phyloP scores from a whole-genome alignment of 92 coral and sea anemone genomes.

The Palythoa grandis region DNA sequence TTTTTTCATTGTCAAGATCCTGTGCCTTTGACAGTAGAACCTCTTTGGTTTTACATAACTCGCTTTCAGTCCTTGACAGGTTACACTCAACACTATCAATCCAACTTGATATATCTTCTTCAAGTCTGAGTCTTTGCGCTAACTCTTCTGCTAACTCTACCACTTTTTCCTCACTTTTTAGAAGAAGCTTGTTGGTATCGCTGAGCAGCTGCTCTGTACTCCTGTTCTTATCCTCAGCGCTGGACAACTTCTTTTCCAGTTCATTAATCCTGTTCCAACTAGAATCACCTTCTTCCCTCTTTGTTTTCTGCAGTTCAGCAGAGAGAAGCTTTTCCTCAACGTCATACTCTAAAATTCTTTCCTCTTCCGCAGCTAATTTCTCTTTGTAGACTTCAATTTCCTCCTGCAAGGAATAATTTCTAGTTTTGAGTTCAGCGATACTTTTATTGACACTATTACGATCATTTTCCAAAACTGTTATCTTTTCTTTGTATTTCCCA shows the following conservation, averaged over 20 bases:
- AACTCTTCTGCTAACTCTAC: conserved; percentile 88
- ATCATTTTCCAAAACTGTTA: conserved; percentile 39
- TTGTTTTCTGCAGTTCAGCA: conserved; percentile 69
- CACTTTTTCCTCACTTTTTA: conserved; percentile 81
- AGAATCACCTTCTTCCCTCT: conserved; percentile 55
- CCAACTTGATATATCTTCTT: conserved; percentile 79
- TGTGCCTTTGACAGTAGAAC: conserved; percentile 68
- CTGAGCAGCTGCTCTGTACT: conserved; percentile 54
- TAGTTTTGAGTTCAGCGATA: conserved; percentile 56
- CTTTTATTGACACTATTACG: conserved; percentile 1
- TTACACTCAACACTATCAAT: conserved; percentile 82
- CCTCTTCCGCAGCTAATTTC: conserved; percentile 62
- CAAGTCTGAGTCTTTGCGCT: conserved; percentile 71
- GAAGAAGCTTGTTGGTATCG: conserved; percentile 55
- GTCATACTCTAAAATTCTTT: conserved; percentile 65
- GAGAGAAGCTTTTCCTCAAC: conserved; percentile 73
- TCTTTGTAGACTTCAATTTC: conserved; percentile 65
- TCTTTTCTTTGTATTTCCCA: conserved; percentile 40
- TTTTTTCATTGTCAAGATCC: conserved; percentile 82
- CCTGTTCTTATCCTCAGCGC: conserved; percentile 57
- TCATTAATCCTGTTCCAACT: conserved; percentile 43
- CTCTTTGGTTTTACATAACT: conserved; percentile 66
- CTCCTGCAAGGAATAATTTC: conserved; percentile 50
- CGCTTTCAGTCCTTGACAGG: conserved; percentile 65
- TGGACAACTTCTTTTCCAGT: conserved; percentile 52